Conservation (phyloP, 2,888 invertebrate species). For the Tachystola acroxantha region DNA sequence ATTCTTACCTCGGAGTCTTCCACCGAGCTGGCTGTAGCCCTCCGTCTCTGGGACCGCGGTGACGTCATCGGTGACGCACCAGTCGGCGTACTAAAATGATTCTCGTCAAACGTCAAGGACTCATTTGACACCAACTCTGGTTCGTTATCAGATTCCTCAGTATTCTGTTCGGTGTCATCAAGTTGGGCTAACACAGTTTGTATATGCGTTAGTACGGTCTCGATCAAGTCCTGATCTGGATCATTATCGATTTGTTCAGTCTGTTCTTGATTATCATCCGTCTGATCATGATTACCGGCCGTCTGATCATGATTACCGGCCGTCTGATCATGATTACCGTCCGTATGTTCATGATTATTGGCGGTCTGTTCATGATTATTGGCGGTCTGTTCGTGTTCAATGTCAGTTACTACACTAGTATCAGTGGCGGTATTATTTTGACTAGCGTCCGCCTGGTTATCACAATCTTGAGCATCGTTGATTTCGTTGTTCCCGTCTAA, state of each 20-base stretch:
- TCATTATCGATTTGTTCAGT: neutral
- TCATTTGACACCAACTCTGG: conserved; percentile 20
- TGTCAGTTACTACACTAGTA: neutral
- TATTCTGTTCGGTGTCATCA: conserved; percentile 19
- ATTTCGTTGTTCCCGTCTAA: conserved; percentile 19
- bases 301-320: neutral
- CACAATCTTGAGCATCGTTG: conserved; percentile 39
- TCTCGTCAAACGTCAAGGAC: conserved; percentile 66
- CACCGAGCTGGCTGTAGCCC: conserved; percentile 52
- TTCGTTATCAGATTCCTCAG: conserved; percentile 19
- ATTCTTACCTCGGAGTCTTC: conserved; percentile 70
- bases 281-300: neutral
- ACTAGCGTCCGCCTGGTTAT: conserved; percentile 42
- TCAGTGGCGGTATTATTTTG: conserved; percentile 20
- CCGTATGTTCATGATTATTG: neutral
- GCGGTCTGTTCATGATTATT: neutral
- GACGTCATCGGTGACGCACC: conserved; percentile 43
- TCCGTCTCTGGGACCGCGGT: conserved; percentile 28
- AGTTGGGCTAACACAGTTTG: conserved; percentile 15
- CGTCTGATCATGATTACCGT: neutral
- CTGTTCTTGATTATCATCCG: neutral
- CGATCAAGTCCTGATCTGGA: conserved; percentile 1
- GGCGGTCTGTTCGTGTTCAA: neutral
- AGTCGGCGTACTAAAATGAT: conserved; percentile 72
- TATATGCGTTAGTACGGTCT: conserved; percentile 7